Evolutionary conservation across 1,140 invertebrate species (phyloP).

Genomic region (Leptinotarsa defecta): DNA sequence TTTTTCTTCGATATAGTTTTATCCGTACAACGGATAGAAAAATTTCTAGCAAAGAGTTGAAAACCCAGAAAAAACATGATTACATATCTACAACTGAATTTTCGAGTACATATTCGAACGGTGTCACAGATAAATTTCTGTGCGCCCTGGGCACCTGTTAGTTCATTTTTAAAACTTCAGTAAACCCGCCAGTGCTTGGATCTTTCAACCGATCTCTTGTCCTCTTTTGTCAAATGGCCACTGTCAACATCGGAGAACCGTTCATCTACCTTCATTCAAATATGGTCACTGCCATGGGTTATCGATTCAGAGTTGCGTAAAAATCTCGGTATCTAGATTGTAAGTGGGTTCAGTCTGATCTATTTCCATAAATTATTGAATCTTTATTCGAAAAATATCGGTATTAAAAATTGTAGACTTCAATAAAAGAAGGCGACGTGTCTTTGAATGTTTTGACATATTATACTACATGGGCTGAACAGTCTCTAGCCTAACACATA

Average conservation of each 20-base stretch:
- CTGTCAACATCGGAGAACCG: conserved; percentile 16
- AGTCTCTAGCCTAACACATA: too few relatives aligned
- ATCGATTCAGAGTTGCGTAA: neutral
- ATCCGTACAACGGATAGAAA: too few relatives aligned
- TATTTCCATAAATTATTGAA: conserved; percentile 5
- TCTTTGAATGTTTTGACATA: too few relatives aligned
- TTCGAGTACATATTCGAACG: conserved; percentile 1
- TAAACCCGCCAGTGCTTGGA: conserved; percentile 24
- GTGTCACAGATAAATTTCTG: neutral
- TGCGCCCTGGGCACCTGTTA: conserved; percentile 27
- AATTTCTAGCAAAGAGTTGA: too few relatives aligned
- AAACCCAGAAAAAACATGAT: too few relatives aligned
- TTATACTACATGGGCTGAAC: too few relatives aligned
- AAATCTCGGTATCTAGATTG: neutral
- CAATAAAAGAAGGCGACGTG: neutral
- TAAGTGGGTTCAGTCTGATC: neutral
- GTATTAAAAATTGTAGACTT: neutral
- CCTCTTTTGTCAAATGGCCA: conserved; percentile 4
- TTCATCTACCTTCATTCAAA: conserved; percentile 20
- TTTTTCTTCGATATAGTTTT: too few relatives aligned
- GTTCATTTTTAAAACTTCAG: conserved; percentile 31
- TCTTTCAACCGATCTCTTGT: conserved; percentile 3
- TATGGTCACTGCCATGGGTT: conserved; percentile 17
- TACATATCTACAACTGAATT: too few relatives aligned
- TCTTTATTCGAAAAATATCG: neutral